phyloP scores from a whole-genome alignment of 2,113 vertebrate genomes.

The Puffinus mauretanicus region DNA sequence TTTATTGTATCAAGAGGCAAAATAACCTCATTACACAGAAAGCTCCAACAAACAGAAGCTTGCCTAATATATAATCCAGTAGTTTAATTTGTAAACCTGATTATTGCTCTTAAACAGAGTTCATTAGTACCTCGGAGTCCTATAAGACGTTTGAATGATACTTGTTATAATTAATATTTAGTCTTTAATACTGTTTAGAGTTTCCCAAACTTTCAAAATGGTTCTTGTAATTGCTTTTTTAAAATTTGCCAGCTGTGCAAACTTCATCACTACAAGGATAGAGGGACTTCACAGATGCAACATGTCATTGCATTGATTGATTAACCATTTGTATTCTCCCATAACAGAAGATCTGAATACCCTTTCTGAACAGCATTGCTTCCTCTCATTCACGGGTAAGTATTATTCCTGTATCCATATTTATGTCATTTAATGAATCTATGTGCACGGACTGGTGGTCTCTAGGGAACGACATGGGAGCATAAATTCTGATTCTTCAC shows the following conservation, averaged over 20 bases:
- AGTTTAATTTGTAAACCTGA: constrained; percentile 53
- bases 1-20: constrained; percentile 24
- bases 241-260: constrained; percentile 14
- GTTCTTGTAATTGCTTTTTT: neutral
- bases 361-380: neutral
- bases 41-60: constrained; percentile 7
- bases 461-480: neutral
- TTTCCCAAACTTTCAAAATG: constrained; percentile 39
- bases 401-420: neutral
- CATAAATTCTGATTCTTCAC: neutral
- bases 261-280: neutral
- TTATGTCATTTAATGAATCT: neutral
- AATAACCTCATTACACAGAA: constrained; percentile 33
- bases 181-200: constrained; percentile 22
- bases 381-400: neutral
- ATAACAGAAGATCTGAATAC: neutral
- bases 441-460: neutral
- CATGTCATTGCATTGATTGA: neutral
- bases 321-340: neutral
- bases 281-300: neutral
- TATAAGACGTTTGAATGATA: constrained; percentile 35
- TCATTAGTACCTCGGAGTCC: constrained; percentile 40
- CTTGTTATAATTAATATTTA: constrained; percentile 67
- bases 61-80: neutral
- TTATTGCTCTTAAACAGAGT: constrained; percentile 53